Percentiles rank a stretch among this genome's conserved stretches.
phyloP scores from a whole-genome alignment of 53 echinoderm and acorn worm species.

The Holothuria leucospilota region DNA sequence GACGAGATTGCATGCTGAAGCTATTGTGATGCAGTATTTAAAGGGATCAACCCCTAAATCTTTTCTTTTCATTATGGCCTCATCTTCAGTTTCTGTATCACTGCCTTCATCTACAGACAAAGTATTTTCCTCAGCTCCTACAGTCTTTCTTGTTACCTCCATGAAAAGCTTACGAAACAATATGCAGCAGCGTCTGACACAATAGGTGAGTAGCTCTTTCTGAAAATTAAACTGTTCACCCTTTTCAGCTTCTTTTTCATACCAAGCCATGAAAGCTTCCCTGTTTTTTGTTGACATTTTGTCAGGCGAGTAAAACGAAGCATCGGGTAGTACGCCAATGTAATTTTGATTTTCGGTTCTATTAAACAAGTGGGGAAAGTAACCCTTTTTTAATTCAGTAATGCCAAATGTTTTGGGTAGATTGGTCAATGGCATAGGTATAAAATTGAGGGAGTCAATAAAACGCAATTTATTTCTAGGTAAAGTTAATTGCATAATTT shows the following conservation, averaged over 20 bases:
- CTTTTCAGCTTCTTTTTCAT: conserved; percentile 18
- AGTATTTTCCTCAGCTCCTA: neutral
- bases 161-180: conserved; percentile 33
- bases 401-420: conserved; percentile 55
- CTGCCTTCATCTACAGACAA: too few species aligned
- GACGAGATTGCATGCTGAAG: conserved; percentile 63
- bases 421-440: conserved; percentile 56
- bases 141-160: conserved; percentile 10
- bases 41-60: conserved; percentile 67
- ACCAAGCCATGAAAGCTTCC: conserved; percentile 46
- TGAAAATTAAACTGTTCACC: conserved; percentile 41
- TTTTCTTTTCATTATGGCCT: too few species aligned
- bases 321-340: conserved; percentile 41
- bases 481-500: conserved; percentile 42
- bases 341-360: conserved; percentile 29
- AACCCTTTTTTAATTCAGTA: conserved; percentile 47
- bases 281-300: conserved; percentile 22
- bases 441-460: conserved; percentile 56
- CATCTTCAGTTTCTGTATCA: too few species aligned
- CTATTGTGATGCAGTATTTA: conserved; percentile 64
- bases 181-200: conserved; percentile 38
- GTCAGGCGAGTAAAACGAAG: conserved; percentile 33
- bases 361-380: conserved; percentile 55
- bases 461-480: conserved; percentile 24
- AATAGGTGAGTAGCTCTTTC: conserved; percentile 44